A percentile compares a stretch with the other conserved stretches of the same genome.
These are phyloP conservation scores for Cercocebus atys DNA, from an alignment of 2,113 vertebrate species.

Conservation along the genomic window DNA sequence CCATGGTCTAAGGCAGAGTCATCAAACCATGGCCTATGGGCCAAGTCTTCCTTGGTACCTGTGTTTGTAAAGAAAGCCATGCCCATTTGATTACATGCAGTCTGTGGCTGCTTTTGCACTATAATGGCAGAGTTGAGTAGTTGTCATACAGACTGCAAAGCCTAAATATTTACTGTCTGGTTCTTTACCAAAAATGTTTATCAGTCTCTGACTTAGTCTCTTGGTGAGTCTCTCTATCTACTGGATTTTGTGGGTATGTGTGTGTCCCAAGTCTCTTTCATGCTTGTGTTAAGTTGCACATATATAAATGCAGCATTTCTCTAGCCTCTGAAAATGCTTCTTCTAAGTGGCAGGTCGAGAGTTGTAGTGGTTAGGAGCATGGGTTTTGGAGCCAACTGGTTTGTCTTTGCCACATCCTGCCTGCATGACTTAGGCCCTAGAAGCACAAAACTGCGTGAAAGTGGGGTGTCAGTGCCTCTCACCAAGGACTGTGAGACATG, in stretches of 20 bases:
- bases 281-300: background rate
- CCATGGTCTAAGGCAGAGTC: background rate
- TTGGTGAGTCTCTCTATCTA: background rate
- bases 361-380: background rate
- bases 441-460: background rate
- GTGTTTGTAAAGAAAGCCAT: background rate
- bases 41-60: background rate
- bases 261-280: background rate
- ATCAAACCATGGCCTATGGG: background rate
- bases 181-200: background rate
- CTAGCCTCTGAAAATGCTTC: background rate
- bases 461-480: rapidly evolving
- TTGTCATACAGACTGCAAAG: background rate
- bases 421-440: background rate
- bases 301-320: background rate
- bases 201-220: background rate
- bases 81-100: background rate
- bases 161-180: background rate
- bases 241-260: background rate
- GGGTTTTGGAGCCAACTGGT: background rate
- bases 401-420: background rate
- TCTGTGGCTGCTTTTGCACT: background rate
- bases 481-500: background rate
- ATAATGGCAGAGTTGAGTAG: background rate
- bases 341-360: background rate